A percentile compares a stretch with the other conserved stretches of the same genome.
phyloP scores from a whole-genome alignment of 2,888 invertebrate species.

The Tenthredo notha region DNA sequence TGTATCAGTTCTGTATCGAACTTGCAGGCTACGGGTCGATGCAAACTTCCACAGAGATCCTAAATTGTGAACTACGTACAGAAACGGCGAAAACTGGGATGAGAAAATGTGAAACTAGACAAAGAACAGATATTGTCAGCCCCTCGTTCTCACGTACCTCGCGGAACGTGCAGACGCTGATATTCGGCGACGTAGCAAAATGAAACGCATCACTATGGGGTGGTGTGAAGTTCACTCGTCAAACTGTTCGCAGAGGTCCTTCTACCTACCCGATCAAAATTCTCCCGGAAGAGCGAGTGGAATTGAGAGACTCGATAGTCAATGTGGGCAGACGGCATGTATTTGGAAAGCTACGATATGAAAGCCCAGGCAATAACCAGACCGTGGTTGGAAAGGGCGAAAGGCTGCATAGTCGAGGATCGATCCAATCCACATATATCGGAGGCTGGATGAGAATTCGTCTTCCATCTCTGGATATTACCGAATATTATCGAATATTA shows the following conservation, averaged over 20 bases:
- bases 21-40: neutral
- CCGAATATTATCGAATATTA: constrained; percentile 29
- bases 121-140: neutral
- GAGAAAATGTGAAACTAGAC: neutral
- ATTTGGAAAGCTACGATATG: constrained; percentile 21
- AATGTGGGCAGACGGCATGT: constrained; percentile 5
- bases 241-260: neutral
- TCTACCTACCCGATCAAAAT: constrained; percentile 9
- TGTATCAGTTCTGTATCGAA: neutral
- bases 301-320: neutral
- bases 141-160: constrained; percentile 18
- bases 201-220: neutral
- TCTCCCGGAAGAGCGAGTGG: neutral
- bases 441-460: neutral
- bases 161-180: constrained; percentile 6
- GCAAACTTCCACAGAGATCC: neutral
- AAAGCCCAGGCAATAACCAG: constrained; percentile 36
- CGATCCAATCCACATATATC: constrained; percentile 35
- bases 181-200: constrained; percentile 26
- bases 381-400: constrained; percentile 19
- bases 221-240: neutral
- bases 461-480: constrained; percentile 25
- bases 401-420: neutral
- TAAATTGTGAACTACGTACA: neutral
- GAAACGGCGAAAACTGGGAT: neutral